These are phyloP conservation scores for Cydia strobilella DNA, from an alignment of 1,140 invertebrate genomes.

Conservation along the genomic window DNA sequence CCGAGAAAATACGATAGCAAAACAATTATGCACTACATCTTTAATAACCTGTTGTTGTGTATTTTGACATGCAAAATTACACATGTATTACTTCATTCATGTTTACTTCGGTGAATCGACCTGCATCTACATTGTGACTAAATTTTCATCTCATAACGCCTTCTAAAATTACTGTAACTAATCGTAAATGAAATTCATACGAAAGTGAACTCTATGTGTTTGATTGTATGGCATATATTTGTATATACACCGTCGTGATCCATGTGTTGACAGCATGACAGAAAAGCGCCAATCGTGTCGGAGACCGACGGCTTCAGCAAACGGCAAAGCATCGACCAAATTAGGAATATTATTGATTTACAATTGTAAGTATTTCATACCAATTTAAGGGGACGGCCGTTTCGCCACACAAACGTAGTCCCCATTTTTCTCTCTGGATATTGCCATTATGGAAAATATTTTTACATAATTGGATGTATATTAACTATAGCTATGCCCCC, in stretches of 20 bases:
- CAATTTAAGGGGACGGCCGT: too few relatives aligned
- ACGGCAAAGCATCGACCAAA: slow-evolving; percentile 52
- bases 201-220: slow-evolving; percentile 28
- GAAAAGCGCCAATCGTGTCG: slow-evolving; percentile 43
- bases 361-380: slow-evolving; percentile 61
- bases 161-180: slow-evolving; percentile 35
- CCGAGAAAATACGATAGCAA: too few relatives aligned
- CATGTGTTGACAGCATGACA: slow-evolving; percentile 72
- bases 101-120: background rate
- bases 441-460: too few relatives aligned
- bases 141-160: slow-evolving; percentile 31
- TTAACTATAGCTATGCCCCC: too few relatives aligned
- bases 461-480: too few relatives aligned
- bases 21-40: too few relatives aligned
- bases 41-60: too few relatives aligned
- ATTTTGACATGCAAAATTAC: too few relatives aligned
- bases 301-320: slow-evolving; percentile 44
- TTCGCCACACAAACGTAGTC: too few relatives aligned
- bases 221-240: slow-evolving; percentile 52
- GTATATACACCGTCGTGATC: slow-evolving; percentile 49
- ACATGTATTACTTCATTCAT: background rate
- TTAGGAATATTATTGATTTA: slow-evolving; percentile 62
- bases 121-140: slow-evolving; percentile 2
- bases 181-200: slow-evolving; percentile 26
- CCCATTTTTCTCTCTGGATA: too few relatives aligned